Evolutionary conservation across 2,113 vertebrate species (phyloP).

Genomic region (mouse (Mus musculus)): DNA sequence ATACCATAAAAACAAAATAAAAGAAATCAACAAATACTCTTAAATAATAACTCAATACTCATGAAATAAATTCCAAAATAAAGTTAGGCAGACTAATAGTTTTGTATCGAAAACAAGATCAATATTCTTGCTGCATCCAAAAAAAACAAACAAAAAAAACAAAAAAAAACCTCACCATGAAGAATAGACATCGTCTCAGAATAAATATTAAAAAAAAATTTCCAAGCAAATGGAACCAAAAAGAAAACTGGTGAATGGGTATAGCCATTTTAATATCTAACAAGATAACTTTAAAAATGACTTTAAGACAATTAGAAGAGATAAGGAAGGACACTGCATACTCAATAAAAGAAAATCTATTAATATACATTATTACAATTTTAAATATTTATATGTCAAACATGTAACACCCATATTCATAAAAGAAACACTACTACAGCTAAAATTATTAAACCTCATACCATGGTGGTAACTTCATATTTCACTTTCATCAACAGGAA

Average conservation of each 20-base stretch:
- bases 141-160: too few relatives aligned
- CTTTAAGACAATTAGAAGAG: neutral
- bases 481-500: neutral
- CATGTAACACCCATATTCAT: neutral
- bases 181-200: neutral
- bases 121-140: neutral
- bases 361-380: neutral
- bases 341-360: neutral
- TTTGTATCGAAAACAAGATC: neutral
- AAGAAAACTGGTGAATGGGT: neutral
- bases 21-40: neutral
- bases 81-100: neutral
- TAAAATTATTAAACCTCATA: neutral
- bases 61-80: neutral
- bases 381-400: neutral
- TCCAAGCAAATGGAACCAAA: neutral
- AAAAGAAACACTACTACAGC: neutral
- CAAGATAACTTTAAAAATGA: neutral
- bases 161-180: neutral
- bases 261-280: neutral
- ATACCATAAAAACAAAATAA: neutral
- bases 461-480: neutral
- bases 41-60: neutral
- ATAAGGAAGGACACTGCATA: neutral
- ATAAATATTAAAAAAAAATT: neutral